Evolutionary conservation across 2,113 vertebrate genomes (phyloP).

Genomic region (Opisthocomus hoazin): DNA sequence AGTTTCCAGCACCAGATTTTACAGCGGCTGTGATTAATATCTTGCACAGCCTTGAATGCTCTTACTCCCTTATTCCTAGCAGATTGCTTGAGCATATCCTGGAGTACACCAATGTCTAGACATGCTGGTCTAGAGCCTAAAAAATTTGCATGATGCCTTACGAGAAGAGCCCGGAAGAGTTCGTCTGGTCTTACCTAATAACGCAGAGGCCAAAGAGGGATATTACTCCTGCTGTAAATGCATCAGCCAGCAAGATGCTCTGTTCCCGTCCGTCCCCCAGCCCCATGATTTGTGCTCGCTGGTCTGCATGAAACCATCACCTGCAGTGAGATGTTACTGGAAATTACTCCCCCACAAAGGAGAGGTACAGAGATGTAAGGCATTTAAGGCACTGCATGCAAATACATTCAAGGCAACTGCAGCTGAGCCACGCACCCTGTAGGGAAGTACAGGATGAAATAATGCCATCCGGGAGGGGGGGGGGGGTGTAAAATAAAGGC

Average conservation of each 20-base stretch:
- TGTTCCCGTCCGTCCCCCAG: background rate
- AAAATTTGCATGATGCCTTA: background rate
- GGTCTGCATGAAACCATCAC: background rate
- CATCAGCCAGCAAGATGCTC: background rate
- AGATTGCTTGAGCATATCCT: background rate
- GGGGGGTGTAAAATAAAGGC: too few species aligned
- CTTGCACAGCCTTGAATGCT: background rate
- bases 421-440: background rate
- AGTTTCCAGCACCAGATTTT: background rate
- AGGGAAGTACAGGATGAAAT: background rate
- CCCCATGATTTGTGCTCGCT: fast-evolving
- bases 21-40: background rate
- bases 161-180: background rate
- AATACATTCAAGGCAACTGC: background rate
- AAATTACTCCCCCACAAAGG: background rate
- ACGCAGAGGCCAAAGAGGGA: background rate
- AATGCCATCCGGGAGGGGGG: too few species aligned
- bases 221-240: background rate
- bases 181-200: background rate
- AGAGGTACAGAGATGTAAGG: fast-evolving
- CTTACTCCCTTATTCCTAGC: background rate
- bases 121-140: background rate
- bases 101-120: background rate
- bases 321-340: background rate
- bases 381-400: background rate